These are phyloP conservation scores for Ferdinandea cuprea DNA, from an alignment of 2,888 invertebrate species.

Conservation along the genomic window DNA sequence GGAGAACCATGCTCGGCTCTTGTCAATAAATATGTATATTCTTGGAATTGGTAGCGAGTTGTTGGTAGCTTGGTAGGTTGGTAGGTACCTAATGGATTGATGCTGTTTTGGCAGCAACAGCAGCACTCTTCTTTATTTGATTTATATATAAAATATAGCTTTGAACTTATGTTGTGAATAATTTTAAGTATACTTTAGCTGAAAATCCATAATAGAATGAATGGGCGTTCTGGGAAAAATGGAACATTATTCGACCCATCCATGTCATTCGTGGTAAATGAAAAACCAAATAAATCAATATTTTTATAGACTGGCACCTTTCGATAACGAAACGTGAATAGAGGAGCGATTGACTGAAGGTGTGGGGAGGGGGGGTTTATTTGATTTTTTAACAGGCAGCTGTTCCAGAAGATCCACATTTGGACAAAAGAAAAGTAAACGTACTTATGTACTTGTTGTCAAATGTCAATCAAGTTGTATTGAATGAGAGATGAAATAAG, in stretches of 20 bases:
- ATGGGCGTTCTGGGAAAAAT: not conserved
- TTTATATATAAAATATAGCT: slow-evolving; percentile 3
- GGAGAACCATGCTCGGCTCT: not conserved
- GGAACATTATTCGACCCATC: slow-evolving; percentile 14
- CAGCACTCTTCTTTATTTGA: slow-evolving; percentile 13
- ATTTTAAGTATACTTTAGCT: slow-evolving; percentile 39
- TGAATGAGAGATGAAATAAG: no score
- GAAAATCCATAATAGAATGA: slow-evolving; percentile 23
- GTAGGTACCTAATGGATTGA: slow-evolving; percentile 15
- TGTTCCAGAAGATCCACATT: not conserved
- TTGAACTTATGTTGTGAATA: slow-evolving; percentile 17
- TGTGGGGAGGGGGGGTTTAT: not conserved
- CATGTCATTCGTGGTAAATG: slow-evolving; percentile 24
- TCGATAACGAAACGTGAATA: not conserved
- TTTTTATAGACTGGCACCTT: slow-evolving; percentile 3
- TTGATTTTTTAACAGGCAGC: not conserved
- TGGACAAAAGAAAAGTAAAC: not conserved
- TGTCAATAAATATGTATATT: slow-evolving; percentile 18
- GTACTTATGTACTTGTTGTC: not conserved
- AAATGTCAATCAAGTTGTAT: not conserved
- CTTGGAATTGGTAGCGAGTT: not conserved
- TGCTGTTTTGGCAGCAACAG: slow-evolving; percentile 31
- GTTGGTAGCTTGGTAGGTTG: no score
- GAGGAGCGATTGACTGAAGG: not conserved
- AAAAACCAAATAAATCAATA: slow-evolving; percentile 35